Percentiles rank a stretch among this genome's conserved stretches.
Evolutionary conservation across 2,113 vertebrate genomes (phyloP).

Genomic region (Marcusenius ussheri): DNA sequence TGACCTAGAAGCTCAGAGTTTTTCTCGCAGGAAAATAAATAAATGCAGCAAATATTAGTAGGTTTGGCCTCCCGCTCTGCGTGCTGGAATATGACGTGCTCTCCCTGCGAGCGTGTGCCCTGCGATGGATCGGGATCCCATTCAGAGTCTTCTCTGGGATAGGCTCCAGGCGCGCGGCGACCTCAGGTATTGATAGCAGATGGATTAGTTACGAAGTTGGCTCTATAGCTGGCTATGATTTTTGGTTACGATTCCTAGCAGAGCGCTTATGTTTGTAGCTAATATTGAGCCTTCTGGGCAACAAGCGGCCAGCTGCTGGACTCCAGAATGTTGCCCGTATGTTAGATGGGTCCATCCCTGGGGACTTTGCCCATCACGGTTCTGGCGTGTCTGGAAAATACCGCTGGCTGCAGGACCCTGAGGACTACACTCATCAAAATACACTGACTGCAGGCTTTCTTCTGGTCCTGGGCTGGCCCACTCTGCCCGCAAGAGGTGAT

Average conservation of each 20-base stretch:
- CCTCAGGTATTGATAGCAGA: background rate
- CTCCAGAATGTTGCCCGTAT: background rate
- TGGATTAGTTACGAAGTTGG: background rate
- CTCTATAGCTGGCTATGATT: background rate
- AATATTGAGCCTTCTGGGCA: background rate
- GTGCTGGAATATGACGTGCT: background rate
- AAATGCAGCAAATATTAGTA: background rate
- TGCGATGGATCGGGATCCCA: background rate
- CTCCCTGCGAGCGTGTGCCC: background rate
- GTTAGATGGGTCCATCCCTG: background rate
- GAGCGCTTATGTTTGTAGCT: background rate
- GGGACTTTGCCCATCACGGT: background rate
- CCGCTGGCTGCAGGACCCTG: background rate
- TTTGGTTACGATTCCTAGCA: background rate
- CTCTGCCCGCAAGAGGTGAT: constrained; percentile 5
- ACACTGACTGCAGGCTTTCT: background rate
- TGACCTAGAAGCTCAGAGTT: background rate
- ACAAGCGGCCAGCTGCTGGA: background rate
- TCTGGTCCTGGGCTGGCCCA: background rate
- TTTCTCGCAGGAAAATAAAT: background rate
- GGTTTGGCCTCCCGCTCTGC: background rate
- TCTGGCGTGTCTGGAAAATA: background rate
- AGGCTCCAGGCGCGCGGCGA: background rate
- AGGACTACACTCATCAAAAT: background rate
- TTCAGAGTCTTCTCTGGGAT: background rate